Conservation (phyloP, 1,140 invertebrate species). For the Hypothenemus hampei region DNA sequence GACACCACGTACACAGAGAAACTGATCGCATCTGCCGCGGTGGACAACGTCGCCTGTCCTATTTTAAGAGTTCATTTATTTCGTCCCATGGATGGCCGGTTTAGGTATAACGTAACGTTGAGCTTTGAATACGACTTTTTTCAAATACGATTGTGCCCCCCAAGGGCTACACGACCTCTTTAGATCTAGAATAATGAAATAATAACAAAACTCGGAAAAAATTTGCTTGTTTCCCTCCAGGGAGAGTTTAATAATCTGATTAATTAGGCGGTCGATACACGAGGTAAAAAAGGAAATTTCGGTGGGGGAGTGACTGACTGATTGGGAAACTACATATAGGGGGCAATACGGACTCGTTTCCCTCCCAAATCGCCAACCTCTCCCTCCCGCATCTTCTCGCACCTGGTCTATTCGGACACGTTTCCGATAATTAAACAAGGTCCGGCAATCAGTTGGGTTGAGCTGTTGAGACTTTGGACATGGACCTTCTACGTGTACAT, state of each 20-base stretch:
- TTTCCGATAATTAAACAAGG: slow-evolving; percentile 36
- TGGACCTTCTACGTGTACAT: slow-evolving; percentile 14
- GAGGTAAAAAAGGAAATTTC: background rate
- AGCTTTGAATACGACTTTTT: background rate
- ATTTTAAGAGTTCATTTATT: no score
- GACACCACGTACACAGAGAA: background rate
- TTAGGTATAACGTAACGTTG: no score
- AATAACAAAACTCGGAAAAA: slow-evolving; percentile 9
- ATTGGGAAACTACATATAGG: no score
- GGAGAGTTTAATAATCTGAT: background rate
- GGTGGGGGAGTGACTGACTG: no score
- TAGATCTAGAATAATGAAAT: slow-evolving; percentile 9
- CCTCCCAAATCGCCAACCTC: slow-evolving; percentile 7
- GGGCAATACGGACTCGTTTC: no score
- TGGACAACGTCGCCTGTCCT: background rate
- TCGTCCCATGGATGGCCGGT: no score
- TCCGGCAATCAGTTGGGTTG: slow-evolving; percentile 30
- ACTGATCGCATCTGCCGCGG: slow-evolving; percentile 19
- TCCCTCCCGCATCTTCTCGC: no score
- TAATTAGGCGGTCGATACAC: background rate
- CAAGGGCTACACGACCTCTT: slow-evolving; percentile 23
- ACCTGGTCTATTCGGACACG: slow-evolving; percentile 24
- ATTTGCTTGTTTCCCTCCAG: no score
- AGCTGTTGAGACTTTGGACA: slow-evolving; percentile 8
- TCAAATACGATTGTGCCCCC: background rate